A percentile compares a stretch with the other conserved stretches of the same genome.
Conservation (phyloP, 2,113 vertebrate species). For the Semnopithecus entellus region DNA sequence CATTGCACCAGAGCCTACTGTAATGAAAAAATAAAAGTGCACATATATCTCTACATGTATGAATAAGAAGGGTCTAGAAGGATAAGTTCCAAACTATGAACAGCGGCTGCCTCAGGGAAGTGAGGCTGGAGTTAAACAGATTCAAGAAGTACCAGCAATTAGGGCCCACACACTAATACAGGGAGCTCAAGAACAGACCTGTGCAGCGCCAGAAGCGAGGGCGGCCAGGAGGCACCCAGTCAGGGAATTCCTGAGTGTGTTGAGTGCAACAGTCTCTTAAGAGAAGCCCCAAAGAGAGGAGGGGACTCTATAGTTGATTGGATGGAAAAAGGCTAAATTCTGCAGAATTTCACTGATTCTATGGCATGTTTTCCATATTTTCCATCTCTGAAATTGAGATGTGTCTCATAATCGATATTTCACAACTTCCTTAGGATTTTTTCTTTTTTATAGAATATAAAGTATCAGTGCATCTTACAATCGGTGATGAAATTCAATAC, state of each 20-base stretch:
- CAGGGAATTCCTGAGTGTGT: background rate
- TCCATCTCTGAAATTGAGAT: background rate
- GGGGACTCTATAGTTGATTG: fast-evolving
- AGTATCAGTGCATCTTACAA: background rate
- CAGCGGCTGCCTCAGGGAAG: background rate
- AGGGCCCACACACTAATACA: background rate
- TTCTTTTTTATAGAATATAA: background rate
- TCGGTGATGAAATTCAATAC: background rate
- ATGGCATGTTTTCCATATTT: background rate
- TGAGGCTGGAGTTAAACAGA: background rate
- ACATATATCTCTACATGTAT: background rate
- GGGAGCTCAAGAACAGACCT: background rate
- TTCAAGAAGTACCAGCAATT: background rate
- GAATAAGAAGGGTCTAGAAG: background rate
- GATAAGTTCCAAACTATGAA: background rate
- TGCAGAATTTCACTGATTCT: background rate
- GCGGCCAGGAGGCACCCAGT: fast-evolving
- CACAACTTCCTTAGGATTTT: background rate
- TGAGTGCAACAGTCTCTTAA: background rate
- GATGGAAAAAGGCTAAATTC: background rate
- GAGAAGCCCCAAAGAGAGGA: background rate
- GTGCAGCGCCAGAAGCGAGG: background rate
- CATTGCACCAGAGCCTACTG: too few species aligned
- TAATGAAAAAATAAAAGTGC: too few species aligned
- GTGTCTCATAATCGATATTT: background rate